Percentiles rank a stretch among this genome's conserved stretches.
Conservation (phyloP, 2,888 invertebrate genomes). For the Trachelus tabidus region DNA sequence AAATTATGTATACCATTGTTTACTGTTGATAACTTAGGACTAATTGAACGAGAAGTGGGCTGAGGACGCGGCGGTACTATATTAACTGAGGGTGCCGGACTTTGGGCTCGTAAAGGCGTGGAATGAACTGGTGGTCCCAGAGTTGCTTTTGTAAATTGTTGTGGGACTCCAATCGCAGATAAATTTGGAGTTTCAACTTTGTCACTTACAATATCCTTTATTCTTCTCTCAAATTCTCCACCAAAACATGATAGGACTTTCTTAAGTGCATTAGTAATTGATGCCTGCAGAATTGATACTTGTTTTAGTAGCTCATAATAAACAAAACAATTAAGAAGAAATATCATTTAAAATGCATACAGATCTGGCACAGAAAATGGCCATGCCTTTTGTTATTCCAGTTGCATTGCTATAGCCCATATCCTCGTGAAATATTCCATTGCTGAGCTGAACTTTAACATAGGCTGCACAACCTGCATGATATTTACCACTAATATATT, state of each 20-base stretch:
- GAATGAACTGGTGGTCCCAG: not conserved
- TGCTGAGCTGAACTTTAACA: slow-evolving; percentile 39
- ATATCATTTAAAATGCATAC: slow-evolving; percentile 22
- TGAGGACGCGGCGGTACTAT: no score
- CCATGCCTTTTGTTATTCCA: slow-evolving; percentile 35
- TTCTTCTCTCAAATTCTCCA: slow-evolving; percentile 21
- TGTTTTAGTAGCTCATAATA: not conserved
- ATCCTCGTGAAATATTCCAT: slow-evolving; percentile 45
- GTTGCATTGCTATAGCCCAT: slow-evolving; percentile 42
- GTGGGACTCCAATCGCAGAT: not conserved
- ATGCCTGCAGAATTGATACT: slow-evolving; percentile 30
- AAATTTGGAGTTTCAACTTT: not conserved
- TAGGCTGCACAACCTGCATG: slow-evolving; percentile 43
- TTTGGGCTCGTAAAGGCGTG: not conserved
- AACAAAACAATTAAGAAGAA: not conserved
- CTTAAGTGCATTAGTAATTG: slow-evolving; percentile 39
- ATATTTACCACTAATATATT: slow-evolving; percentile 40
- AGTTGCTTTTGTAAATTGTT: not conserved
- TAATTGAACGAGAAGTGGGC: no score
- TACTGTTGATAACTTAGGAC: no score
- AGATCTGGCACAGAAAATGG: slow-evolving; percentile 39
- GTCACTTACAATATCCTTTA: slow-evolving; percentile 16
- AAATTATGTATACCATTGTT: no score
- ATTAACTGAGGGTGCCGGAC: not conserved
- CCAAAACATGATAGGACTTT: slow-evolving; percentile 42